These are phyloP conservation scores for Pica pica DNA, from an alignment of 2,113 vertebrate genomes.

Conservation along the genomic window DNA sequence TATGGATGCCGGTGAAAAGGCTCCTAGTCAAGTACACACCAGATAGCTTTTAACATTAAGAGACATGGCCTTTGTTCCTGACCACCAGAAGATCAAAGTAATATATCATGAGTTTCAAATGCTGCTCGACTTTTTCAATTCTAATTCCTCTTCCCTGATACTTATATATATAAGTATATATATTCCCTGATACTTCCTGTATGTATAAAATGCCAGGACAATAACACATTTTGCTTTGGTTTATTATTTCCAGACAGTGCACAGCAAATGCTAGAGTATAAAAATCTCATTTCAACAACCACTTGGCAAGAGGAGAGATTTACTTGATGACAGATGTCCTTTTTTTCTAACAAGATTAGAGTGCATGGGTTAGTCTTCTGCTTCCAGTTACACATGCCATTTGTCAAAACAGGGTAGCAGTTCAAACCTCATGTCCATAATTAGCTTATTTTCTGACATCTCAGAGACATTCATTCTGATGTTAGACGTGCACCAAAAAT, in stretches of 20 bases:
- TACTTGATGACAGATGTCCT: neutral
- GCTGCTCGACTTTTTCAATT: neutral
- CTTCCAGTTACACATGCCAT: neutral
- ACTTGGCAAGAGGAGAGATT: neutral
- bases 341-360: neutral
- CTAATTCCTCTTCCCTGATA: neutral
- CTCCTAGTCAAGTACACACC: neutral
- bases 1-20: neutral
- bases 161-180: neutral
- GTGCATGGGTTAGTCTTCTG: neutral
- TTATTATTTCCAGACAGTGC: neutral
- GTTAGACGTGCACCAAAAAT: neutral
- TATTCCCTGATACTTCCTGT: neutral
- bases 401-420: neutral
- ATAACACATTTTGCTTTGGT: neutral
- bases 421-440: neutral
- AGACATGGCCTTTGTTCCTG: neutral
- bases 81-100: neutral
- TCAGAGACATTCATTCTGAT: neutral
- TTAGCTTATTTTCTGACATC: neutral
- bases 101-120: neutral
- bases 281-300: neutral
- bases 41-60: neutral
- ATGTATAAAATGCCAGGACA: neutral
- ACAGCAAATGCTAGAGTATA: neutral